Evolutionary conservation across 2,113 vertebrate species (phyloP).

Genomic region (Hipposideros armiger): DNA sequence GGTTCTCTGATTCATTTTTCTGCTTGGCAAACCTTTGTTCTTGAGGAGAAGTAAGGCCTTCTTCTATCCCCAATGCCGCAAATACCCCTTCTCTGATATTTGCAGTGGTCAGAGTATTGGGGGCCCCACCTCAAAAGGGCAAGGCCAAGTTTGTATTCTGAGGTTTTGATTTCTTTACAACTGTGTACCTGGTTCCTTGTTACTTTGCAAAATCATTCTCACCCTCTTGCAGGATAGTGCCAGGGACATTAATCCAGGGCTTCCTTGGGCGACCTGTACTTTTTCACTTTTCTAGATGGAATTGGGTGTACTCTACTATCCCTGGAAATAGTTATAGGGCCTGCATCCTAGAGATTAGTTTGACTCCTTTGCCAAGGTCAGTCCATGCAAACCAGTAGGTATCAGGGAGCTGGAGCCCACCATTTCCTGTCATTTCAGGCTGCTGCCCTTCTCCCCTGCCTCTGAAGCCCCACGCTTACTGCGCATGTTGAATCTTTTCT

Average conservation of each 20-base stretch:
- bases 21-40: not conserved
- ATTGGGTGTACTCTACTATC: not conserved
- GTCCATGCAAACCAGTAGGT: not conserved
- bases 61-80: not conserved
- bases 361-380: not conserved
- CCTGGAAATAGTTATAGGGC: not conserved
- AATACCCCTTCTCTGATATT: not conserved
- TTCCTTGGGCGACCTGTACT: not conserved
- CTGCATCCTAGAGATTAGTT: not conserved
- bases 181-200: not conserved
- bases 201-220: not conserved
- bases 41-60: not conserved
- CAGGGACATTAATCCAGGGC: not conserved
- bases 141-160: not conserved
- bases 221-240: not conserved
- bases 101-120: not conserved
- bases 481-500: not conserved
- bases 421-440: not conserved
- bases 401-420: not conserved
- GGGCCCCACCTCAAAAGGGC: not conserved
- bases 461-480: not conserved
- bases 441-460: not conserved
- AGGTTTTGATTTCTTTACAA: not conserved
- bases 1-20: not conserved
- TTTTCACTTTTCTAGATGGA: not conserved